These are phyloP conservation scores for Andrena flavipes DNA, from an alignment of 2,888 invertebrate species.

Conservation along the genomic window DNA sequence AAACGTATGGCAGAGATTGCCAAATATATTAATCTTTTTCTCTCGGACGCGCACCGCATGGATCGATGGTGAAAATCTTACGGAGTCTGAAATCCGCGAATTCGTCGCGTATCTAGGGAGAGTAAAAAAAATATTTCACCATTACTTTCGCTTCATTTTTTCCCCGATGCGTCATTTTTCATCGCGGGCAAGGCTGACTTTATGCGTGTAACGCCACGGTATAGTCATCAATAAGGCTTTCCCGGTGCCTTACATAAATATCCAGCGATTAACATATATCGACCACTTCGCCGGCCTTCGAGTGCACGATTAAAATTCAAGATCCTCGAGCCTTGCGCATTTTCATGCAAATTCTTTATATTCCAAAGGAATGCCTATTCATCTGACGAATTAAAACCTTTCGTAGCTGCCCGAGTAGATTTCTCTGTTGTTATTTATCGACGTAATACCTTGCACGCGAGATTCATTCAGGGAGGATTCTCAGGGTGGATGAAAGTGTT, in stretches of 20 bases:
- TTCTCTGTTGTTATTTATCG: conserved; percentile 10
- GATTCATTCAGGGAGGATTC: background rate
- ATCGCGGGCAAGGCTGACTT: conserved; percentile 38
- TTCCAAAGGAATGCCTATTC: background rate
- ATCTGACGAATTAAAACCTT: conserved; percentile 27
- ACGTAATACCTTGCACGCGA: background rate
- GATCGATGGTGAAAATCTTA: conserved; percentile 35
- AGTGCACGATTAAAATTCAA: conserved; percentile 41
- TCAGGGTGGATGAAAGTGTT: background rate
- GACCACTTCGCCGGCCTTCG: conserved; percentile 48
- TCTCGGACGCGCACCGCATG: background rate
- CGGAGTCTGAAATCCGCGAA: conserved; percentile 39
- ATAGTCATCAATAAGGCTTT: conserved; percentile 62
- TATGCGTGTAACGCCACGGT: conserved; percentile 38
- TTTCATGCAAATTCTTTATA: conserved; percentile 45
- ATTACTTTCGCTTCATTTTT: conserved; percentile 51
- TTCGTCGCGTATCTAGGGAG: background rate
- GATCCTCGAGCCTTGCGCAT: conserved; percentile 18
- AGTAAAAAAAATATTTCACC: conserved; percentile 12
- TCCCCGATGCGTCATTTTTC: conserved; percentile 51
- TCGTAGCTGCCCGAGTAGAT: background rate
- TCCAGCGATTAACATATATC: conserved; percentile 65
- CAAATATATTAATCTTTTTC: conserved; percentile 48
- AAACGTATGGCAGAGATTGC: conserved; percentile 10
- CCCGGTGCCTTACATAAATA: conserved; percentile 60